Evolutionary conservation across 2,113 vertebrate species (phyloP).

Genomic region (Ceyx cyanopectus): DNA sequence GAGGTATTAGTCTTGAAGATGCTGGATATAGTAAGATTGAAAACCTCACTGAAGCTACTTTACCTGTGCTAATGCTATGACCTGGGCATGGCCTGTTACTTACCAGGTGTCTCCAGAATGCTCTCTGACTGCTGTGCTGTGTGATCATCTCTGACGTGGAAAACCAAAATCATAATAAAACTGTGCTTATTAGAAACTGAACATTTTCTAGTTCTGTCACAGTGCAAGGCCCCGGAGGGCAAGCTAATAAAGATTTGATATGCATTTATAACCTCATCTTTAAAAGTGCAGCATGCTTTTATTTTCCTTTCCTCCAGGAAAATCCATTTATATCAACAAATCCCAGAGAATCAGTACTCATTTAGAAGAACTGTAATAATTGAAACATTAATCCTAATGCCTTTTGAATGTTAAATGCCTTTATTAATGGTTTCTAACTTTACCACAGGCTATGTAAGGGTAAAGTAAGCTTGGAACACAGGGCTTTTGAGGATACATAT

Average conservation of each 20-base stretch:
- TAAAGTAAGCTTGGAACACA: neutral
- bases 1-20: neutral
- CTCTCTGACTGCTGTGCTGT: neutral
- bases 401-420: neutral
- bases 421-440: neutral
- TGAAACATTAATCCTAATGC: neutral
- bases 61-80: neutral
- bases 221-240: neutral
- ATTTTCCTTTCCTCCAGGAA: slow-evolving; percentile 12
- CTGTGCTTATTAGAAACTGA: neutral
- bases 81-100: neutral
- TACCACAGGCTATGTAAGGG: neutral
- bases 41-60: neutral
- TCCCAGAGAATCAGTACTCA: neutral
- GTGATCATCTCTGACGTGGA: neutral
- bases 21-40: neutral
- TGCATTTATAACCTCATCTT: neutral
- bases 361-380: slow-evolving; percentile 13
- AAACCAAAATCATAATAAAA: neutral
- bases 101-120: neutral
- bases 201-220: neutral
- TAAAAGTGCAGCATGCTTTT: neutral
- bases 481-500: neutral
- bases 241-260: neutral
- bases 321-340: neutral